A percentile compares a stretch with the other conserved stretches of the same genome.
Evolutionary conservation across 2,797 vertebrate species (phyloP).

Genomic region (Bufotes viridis): DNA sequence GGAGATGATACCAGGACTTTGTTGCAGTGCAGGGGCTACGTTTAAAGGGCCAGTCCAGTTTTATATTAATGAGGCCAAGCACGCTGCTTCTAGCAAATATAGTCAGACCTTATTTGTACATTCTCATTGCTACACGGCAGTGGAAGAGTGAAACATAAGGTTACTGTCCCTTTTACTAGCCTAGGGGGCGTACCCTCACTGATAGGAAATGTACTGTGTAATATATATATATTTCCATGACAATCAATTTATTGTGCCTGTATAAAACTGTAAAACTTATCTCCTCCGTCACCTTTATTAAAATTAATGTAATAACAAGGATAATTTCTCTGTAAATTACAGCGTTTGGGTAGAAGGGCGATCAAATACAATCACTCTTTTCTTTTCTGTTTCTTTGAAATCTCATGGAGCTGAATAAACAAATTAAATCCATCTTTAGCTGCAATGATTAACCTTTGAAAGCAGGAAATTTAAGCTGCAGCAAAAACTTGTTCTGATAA

Average conservation of each 20-base stretch:
- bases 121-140: not conserved
- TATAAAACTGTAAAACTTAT: not conserved
- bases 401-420: not conserved
- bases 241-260: not conserved
- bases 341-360: not conserved
- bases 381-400: not conserved
- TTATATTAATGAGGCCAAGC: not conserved
- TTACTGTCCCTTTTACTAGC: not conserved
- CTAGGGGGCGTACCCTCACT: not conserved
- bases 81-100: not conserved
- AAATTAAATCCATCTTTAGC: conserved; percentile 7
- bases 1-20: not conserved
- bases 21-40: no score
- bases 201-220: not conserved
- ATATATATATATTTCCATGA: not conserved
- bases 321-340: not conserved
- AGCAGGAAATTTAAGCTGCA: not conserved
- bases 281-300: not conserved
- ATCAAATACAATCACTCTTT: no score
- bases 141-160: not conserved
- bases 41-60: not conserved
- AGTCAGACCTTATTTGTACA: not conserved
- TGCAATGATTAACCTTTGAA: conserved; percentile 1
- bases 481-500: not conserved
- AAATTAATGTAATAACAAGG: not conserved